Conservation (phyloP, 2,888 invertebrate species). For the Dasypolia templi region DNA sequence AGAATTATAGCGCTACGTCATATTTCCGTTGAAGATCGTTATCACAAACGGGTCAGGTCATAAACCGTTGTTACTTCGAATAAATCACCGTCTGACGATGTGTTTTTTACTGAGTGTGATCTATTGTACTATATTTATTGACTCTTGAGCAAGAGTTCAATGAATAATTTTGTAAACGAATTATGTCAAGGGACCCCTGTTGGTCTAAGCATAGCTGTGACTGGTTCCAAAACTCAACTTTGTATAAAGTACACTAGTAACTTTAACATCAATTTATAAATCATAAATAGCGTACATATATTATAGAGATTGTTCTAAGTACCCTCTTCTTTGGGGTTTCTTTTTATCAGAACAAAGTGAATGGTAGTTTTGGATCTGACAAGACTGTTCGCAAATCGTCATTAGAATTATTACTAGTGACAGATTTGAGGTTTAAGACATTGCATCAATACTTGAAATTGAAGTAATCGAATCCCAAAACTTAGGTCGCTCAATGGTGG, state of each 20-base stretch:
- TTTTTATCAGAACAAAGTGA: background rate
- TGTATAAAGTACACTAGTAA: too few species aligned
- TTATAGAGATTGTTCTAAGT: background rate
- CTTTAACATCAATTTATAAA: background rate
- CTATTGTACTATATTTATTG: slow-evolving; percentile 17
- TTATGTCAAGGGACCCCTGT: background rate
- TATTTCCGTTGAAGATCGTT: slow-evolving; percentile 51
- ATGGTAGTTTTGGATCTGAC: background rate
- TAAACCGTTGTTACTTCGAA: slow-evolving; percentile 30
- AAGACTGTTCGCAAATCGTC: background rate
- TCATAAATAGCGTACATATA: background rate
- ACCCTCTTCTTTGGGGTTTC: background rate
- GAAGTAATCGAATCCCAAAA: background rate
- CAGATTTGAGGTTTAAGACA: background rate
- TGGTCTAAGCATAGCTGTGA: background rate
- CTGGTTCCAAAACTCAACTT: background rate
- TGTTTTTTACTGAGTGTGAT: slow-evolving; percentile 21
- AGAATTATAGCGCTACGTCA: slow-evolving; percentile 40
- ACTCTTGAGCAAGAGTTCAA: slow-evolving; percentile 6
- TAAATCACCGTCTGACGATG: slow-evolving; percentile 24
- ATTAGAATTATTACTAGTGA: background rate
- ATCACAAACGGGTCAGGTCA: slow-evolving; percentile 48
- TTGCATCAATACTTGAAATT: background rate
- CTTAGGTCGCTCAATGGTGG: too few species aligned
- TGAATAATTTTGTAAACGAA: slow-evolving; percentile 10